phyloP scores from a whole-genome alignment of 2,888 invertebrate genomes.

The Neoscelio sp. region DNA sequence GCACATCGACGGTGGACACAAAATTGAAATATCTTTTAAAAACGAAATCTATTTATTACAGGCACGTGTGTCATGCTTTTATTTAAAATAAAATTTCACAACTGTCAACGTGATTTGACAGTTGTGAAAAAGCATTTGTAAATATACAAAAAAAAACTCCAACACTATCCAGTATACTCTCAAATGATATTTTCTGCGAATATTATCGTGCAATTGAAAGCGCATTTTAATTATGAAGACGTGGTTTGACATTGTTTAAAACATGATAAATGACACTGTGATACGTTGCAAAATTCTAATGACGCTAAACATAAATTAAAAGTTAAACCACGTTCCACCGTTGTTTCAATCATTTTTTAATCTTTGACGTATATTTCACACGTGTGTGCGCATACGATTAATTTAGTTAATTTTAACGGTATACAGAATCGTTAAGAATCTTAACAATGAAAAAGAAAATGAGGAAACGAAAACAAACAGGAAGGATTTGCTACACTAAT shows the following conservation, averaged over 20 bases:
- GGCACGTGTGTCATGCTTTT: too few species aligned
- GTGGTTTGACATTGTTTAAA: constrained; percentile 2
- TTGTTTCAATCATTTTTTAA: constrained; percentile 18
- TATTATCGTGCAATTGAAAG: too few species aligned
- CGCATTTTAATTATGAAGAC: background rate
- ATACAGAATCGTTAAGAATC: constrained; percentile 23
- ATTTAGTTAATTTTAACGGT: constrained; percentile 31
- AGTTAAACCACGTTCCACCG: constrained; percentile 26
- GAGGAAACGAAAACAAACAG: constrained; percentile 13
- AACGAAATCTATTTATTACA: too few species aligned
- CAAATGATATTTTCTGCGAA: too few species aligned
- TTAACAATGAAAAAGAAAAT: constrained; percentile 2
- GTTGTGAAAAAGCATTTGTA: background rate
- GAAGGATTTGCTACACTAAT: constrained; percentile 21
- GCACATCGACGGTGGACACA: constrained; percentile 19
- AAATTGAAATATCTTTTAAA: background rate
- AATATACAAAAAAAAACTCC: too few species aligned
- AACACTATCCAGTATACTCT: too few species aligned
- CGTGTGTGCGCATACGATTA: constrained; percentile 18
- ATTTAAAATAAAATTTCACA: too few species aligned
- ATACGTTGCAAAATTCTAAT: background rate
- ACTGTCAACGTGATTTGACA: too few species aligned
- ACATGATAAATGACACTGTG: background rate
- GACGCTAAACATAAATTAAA: background rate
- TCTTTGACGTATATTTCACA: constrained; percentile 30